Evolutionary conservation across 2,113 vertebrate genomes (phyloP).

Genomic region (Glaucidium brasilianum): DNA sequence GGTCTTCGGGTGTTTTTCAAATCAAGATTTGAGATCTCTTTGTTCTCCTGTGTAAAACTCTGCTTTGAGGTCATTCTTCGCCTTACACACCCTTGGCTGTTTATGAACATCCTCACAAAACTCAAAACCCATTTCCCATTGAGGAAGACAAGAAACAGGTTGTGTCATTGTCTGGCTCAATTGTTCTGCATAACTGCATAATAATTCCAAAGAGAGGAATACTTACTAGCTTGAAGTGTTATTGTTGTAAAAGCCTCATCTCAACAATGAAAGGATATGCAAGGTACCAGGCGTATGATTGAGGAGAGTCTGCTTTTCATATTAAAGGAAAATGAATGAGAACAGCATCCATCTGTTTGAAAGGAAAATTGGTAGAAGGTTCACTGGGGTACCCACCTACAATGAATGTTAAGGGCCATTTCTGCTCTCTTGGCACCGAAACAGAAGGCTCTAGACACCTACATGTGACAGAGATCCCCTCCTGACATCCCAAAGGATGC

Average conservation of each 20-base stretch:
- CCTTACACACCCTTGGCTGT: conserved; percentile 14
- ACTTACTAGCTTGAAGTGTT: neutral
- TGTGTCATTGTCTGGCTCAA: conserved; percentile 6
- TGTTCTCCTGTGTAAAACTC: conserved; percentile 24
- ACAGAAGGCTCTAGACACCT: neutral
- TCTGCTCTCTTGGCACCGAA: neutral
- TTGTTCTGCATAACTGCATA: neutral
- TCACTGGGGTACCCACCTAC: neutral
- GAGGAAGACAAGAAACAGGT: conserved; percentile 12
- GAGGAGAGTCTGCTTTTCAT: conserved; percentile 5
- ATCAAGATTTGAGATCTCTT: conserved; percentile 13
- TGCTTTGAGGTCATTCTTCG: neutral
- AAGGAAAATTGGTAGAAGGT: neutral
- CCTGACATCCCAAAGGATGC: neutral
- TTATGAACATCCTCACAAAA: conserved; percentile 12
- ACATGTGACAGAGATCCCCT: neutral
- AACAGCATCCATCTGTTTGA: neutral
- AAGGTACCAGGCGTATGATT: neutral
- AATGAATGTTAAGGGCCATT: neutral
- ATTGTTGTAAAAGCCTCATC: neutral
- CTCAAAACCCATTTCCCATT: conserved; percentile 28
- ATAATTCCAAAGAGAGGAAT: neutral
- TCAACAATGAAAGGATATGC: conserved; percentile 20
- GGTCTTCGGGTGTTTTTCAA: conserved; percentile 41
- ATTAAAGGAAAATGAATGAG: neutral